These are phyloP conservation scores for Hydropotes inermis DNA, from an alignment of 2,113 vertebrate species.

Conservation along the genomic window DNA sequence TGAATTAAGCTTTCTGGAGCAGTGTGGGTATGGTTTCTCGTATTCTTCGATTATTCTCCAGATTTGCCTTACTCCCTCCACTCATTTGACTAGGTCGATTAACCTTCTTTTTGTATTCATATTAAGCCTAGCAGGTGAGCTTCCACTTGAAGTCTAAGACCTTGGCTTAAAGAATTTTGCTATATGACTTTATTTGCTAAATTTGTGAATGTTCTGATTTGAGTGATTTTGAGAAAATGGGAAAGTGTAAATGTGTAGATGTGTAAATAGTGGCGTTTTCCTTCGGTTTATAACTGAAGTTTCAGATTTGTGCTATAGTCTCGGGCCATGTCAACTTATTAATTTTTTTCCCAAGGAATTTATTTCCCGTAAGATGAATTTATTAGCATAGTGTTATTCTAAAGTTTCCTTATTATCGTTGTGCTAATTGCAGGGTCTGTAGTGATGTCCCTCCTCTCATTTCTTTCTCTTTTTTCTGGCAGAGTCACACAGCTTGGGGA, in stretches of 20 bases:
- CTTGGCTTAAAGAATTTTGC: not conserved
- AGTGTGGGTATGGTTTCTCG: not conserved
- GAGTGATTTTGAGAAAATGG: not conserved
- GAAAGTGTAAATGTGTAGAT: not conserved
- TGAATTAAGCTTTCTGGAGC: conserved; percentile 7
- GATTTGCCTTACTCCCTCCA: not conserved
- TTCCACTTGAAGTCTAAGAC: not conserved
- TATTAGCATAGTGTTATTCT: not conserved
- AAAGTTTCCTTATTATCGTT: not conserved
- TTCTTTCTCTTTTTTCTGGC: not conserved
- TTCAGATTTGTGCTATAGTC: not conserved
- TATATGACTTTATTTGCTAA: not conserved
- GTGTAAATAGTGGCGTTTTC: not conserved
- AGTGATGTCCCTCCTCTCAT: not conserved
- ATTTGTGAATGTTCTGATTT: not conserved
- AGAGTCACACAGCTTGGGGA: not conserved
- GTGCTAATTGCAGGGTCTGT: not conserved
- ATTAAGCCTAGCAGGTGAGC: not conserved
- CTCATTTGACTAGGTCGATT: not conserved
- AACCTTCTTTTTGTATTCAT: not conserved
- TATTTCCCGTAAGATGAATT: not conserved
- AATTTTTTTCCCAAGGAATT: not conserved
- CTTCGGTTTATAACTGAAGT: not conserved
- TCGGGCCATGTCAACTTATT: not conserved
- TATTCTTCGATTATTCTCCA: not conserved